Percentiles rank a stretch among this genome's conserved stretches.
phyloP scores from a whole-genome alignment of 2,888 invertebrate species.

The Lordiphosa andalusiaca region DNA sequence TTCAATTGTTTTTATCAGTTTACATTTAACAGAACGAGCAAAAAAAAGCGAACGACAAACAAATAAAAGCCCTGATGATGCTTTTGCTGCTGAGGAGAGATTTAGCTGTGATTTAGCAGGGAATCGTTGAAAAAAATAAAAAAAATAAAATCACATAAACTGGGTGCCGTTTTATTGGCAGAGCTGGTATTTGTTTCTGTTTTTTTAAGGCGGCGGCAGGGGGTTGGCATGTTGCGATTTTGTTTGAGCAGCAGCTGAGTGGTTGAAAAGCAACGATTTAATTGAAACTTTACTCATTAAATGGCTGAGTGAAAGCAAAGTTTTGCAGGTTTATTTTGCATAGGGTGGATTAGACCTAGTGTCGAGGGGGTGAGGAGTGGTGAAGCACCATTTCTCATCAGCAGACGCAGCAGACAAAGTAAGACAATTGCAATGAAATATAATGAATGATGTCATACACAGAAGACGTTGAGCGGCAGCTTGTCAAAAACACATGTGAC shows the following conservation, averaged over 20 bases:
- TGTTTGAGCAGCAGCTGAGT: constrained; percentile 48
- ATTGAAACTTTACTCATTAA: constrained; percentile 71
- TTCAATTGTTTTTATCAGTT: constrained; percentile 77
- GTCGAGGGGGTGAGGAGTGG: neutral
- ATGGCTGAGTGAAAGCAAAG: constrained; percentile 34
- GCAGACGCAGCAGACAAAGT: constrained; percentile 34
- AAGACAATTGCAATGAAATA: constrained; percentile 59
- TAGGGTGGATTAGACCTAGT: constrained; percentile 11
- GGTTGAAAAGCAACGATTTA: constrained; percentile 52
- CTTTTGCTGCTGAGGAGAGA: constrained; percentile 45
- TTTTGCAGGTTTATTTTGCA: constrained; percentile 36
- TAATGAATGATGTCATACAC: constrained; percentile 67
- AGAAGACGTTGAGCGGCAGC: constrained; percentile 44
- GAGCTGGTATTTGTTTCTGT: constrained; percentile 41
- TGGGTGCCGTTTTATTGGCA: constrained; percentile 63
- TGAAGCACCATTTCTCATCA: neutral
- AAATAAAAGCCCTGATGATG: constrained; percentile 61
- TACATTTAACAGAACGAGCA: constrained; percentile 58
- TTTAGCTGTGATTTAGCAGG: constrained; percentile 73
- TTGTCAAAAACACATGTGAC: constrained; percentile 63
- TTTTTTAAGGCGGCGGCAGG: constrained; percentile 18
- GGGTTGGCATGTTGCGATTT: constrained; percentile 36
- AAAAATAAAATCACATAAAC: constrained; percentile 52
- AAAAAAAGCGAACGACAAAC: constrained; percentile 47
- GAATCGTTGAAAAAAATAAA: constrained; percentile 56